Evolutionary conservation across 2,888 invertebrate genomes (phyloP).

Genomic region (Cotesia congregata): DNA sequence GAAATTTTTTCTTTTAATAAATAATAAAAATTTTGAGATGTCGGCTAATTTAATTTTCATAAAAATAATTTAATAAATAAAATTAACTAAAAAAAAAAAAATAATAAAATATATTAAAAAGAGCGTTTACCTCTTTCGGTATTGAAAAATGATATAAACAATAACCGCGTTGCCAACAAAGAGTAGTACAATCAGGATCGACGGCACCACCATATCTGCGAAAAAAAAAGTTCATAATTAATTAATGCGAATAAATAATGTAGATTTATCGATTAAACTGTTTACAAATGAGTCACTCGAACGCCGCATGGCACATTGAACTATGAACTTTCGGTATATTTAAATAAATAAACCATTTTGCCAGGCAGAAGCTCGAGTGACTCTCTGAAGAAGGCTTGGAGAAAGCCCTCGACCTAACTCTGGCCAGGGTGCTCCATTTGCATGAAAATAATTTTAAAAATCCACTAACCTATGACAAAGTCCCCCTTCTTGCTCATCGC

Average conservation of each 20-base stretch:
- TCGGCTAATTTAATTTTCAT: too few relatives aligned
- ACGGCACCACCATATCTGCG: slow-evolving; percentile 81
- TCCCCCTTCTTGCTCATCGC: slow-evolving; percentile 65
- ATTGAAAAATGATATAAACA: slow-evolving; percentile 81
- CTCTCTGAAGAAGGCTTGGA: not conserved
- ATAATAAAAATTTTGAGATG: too few relatives aligned
- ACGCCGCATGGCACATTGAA: slow-evolving; percentile 27
- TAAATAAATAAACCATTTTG: slow-evolving; percentile 5
- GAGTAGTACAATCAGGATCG: slow-evolving; percentile 78
- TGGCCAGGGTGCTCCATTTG: too few relatives aligned
- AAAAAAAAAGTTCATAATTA: slow-evolving; percentile 52
- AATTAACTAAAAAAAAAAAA: too few relatives aligned
- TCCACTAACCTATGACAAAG: slow-evolving; percentile 67
- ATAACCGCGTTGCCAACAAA: slow-evolving; percentile 82
- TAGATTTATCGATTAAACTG: not conserved
- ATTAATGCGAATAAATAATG: slow-evolving; percentile 12
- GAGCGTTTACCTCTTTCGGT: slow-evolving; percentile 76
- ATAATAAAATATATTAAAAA: not conserved
- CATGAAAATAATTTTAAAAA: slow-evolving; percentile 10
- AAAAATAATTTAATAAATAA: too few relatives aligned
- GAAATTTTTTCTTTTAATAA: too few relatives aligned
- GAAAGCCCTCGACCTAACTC: too few relatives aligned
- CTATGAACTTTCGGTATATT: slow-evolving; percentile 19
- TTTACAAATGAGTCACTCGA: not conserved
- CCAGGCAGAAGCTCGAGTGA: not conserved